A percentile compares a stretch with the other conserved stretches of the same genome.
phyloP scores from a whole-genome alignment of 2,113 vertebrate genomes.

The Petrocephalus microphthalmus region DNA sequence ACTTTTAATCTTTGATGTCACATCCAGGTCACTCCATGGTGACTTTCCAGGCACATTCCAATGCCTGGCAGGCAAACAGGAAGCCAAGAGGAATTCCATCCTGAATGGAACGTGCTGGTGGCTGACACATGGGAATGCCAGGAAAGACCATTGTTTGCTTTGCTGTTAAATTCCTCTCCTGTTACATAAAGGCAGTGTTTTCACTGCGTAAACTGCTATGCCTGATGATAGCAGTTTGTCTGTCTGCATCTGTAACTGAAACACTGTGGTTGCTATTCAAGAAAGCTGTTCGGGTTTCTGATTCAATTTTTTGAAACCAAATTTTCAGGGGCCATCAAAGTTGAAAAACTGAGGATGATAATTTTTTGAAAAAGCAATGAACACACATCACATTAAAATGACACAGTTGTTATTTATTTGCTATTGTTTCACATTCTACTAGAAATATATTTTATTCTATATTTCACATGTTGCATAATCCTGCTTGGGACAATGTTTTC shows the following conservation, averaged over 20 bases:
- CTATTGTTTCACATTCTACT: neutral
- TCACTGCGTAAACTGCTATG: neutral
- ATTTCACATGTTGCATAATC: neutral
- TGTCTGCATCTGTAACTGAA: neutral
- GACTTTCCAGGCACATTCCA: neutral
- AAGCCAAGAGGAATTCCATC: neutral
- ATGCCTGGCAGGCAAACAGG: neutral
- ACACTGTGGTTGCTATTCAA: neutral
- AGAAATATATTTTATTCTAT: neutral
- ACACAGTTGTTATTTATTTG: neutral
- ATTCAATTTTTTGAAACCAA: neutral
- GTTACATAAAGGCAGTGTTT: neutral
- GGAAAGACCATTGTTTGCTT: slow-evolving; percentile 9
- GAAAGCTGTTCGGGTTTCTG: neutral
- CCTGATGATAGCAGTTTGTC: neutral
- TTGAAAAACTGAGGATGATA: neutral
- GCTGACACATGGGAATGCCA: neutral
- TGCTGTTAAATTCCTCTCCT: neutral
- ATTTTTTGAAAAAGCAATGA: neutral
- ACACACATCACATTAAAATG: neutral
- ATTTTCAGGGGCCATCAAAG: neutral
- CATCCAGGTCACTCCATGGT: neutral
- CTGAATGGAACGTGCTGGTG: neutral
- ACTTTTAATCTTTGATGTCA: neutral
- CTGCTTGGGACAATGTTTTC: neutral